A percentile compares a stretch with the other conserved stretches of the same genome.
These are phyloP conservation scores for Sinelater perroti DNA, from an alignment of 2,888 invertebrate species.

Conservation along the genomic window DNA sequence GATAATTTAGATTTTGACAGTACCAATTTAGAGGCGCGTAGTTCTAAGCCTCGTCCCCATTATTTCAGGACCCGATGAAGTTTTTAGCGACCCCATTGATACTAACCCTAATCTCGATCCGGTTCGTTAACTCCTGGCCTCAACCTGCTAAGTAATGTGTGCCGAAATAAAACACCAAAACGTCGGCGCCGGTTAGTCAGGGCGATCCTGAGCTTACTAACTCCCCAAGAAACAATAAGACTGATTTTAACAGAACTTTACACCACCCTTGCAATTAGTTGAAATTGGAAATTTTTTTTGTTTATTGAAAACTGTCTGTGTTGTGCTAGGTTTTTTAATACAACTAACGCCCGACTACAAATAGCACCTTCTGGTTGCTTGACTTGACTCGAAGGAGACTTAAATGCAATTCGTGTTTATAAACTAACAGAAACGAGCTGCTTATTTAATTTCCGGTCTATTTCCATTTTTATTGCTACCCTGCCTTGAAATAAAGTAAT, in stretches of 20 bases:
- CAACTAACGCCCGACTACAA: too few relatives aligned
- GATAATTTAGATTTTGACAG: conserved; percentile 27
- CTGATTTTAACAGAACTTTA: too few relatives aligned
- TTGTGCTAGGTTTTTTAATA: too few relatives aligned
- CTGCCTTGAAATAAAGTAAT: conserved; percentile 13
- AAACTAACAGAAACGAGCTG: background rate
- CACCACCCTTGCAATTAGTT: too few relatives aligned
- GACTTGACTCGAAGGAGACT: too few relatives aligned
- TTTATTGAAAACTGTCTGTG: conserved; percentile 6
- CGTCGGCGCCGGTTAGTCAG: background rate
- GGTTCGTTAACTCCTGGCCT: conserved; percentile 32
- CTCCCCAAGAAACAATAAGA: background rate
- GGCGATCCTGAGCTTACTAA: background rate
- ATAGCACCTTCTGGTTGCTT: too few relatives aligned
- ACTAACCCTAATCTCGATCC: conserved; percentile 30
- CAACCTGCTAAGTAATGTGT: conserved; percentile 23
- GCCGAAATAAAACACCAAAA: conserved; percentile 2
- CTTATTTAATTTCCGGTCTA: conserved; percentile 4
- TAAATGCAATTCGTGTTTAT: too few relatives aligned
- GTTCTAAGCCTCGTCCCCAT: conserved; percentile 21
- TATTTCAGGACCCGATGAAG: conserved; percentile 31
- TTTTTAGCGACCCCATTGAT: conserved; percentile 32
- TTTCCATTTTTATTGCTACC: conserved; percentile 6
- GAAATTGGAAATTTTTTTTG: conserved; percentile 1
- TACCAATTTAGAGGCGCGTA: conserved; percentile 22